Evolutionary conservation across 2,797 vertebrate genomes (phyloP), one percentile per base, ranked within the genome.

Genomic region (Sparus aurata): DNA sequence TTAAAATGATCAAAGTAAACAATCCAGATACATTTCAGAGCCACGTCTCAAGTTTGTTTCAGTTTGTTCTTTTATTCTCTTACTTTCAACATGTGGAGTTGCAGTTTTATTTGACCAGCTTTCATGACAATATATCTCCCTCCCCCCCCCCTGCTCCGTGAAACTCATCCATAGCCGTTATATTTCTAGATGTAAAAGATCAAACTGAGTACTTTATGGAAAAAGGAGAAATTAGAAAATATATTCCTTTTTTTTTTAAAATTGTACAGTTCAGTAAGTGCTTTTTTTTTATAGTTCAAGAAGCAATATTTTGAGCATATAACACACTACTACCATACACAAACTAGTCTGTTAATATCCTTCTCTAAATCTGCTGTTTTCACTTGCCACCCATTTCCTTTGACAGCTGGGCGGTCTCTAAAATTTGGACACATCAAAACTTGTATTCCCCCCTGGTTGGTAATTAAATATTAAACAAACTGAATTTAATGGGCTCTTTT

Each of bases 171-270:
- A 18, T 50, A 38, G 70, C 55, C 2, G 43, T 78, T 82, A 64
- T 25, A 61, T 46, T 12, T 84, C 71, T 27, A 90, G 73, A 90
- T 80, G 77, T 90, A 91, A 93, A 93, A 93, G 91, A 91, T 87
- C 92, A 94, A 93, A 93, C 87, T 82, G 87, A 93, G 82, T 81
- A 64, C 86, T 93, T 93, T 91, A 87, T 92, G 91, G 87, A 92
- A 93, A 92, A 90, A 89, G 80, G 72, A 90, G 83, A 92, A 90
- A 91, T 91, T 91, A 91, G 85, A 95, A 94, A 94, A 93, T 93
- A 93, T 87, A 92, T 91, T 91, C 72, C 78, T 86, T 92, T 87
- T 86, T 92, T 87, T 74, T 85, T 71, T 76, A 5, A 86, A 89
- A 91, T 80, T 89, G 70, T 88, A 92, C 91, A 93, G 81, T 90